phyloP scores from a whole-genome alignment of 2,113 vertebrate genomes.

The Hiodon tergisus region DNA sequence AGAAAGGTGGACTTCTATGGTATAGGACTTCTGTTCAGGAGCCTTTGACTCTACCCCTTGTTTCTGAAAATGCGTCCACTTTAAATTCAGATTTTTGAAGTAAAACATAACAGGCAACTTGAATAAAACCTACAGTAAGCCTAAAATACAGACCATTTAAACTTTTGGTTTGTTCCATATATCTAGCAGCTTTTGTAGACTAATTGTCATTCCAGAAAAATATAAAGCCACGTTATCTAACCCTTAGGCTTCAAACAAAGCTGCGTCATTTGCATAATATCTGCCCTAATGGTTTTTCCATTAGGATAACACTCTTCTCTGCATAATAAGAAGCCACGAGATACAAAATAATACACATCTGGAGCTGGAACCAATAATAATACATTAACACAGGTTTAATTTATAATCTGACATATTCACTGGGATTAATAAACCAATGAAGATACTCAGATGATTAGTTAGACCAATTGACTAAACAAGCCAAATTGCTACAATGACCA shows the following conservation, averaged over 20 bases:
- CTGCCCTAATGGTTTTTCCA: conserved; percentile 66
- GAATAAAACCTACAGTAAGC: conserved; percentile 6
- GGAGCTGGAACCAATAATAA: conserved; percentile 35
- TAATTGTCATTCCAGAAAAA: conserved; percentile 58
- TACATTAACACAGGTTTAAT: conserved; percentile 28
- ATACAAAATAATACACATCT: conserved; percentile 46
- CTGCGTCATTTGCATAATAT: conserved; percentile 63
- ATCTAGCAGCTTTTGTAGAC: conserved; percentile 36
- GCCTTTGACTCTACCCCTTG: no score
- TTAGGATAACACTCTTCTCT: conserved; percentile 58
- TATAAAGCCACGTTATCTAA: conserved; percentile 56
- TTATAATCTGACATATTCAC: conserved; percentile 11
- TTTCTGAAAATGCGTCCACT: neutral
- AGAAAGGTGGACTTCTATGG: no score
- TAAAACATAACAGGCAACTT: neutral
- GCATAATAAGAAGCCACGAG: conserved; percentile 59
- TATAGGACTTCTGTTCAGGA: neutral
- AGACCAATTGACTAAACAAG: neutral
- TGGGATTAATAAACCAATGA: conserved; percentile 18
- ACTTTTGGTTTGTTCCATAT: conserved; percentile 20
- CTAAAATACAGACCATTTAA: conserved; percentile 21
- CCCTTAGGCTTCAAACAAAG: conserved; percentile 53
- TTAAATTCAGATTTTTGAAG: conserved; percentile 4
- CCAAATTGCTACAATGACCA: neutral
- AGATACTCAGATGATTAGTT: neutral